Percentiles rank a stretch among this genome's conserved stretches.
Conservation (phyloP, 92 coral and sea anemone genomes). For the Phenganax subtilis region DNA sequence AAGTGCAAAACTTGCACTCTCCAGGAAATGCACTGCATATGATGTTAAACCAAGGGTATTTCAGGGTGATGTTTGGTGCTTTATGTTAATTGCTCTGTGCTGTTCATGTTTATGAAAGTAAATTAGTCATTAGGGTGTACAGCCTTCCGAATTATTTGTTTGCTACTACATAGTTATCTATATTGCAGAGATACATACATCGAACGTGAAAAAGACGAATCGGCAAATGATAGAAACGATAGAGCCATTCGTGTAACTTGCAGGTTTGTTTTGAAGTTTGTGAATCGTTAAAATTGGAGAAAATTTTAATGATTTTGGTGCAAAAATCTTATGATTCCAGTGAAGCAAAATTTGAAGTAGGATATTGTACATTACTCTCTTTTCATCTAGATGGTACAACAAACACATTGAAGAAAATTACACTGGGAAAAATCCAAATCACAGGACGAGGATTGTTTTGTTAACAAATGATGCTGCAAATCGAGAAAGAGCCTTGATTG, state of each 20-base stretch:
- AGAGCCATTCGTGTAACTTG: conserved; percentile 84
- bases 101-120: no score
- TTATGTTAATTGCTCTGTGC: no score
- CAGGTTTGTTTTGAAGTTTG: conserved; percentile 49
- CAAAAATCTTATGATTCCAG: no score
- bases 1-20: no score
- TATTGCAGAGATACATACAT: conserved; percentile 63
- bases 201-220: conserved; percentile 81
- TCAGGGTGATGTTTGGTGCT: no score
- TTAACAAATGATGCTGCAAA: conserved; percentile 83
- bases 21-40: no score
- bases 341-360: no score
- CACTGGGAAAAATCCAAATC: conserved; percentile 48
- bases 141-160: no score
- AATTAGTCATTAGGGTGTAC: no score
- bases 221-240: conserved; percentile 90
- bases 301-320: no score
- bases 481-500: conserved; percentile 64
- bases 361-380: not conserved
- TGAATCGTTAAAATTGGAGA: no score
- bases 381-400: conserved; percentile 71
- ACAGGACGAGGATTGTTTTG: conserved; percentile 52
- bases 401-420: conserved; percentile 65
- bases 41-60: no score
- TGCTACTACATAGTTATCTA: not conserved